Conservation (phyloP, 2,888 invertebrate genomes). For the Byasa hedistus region DNA sequence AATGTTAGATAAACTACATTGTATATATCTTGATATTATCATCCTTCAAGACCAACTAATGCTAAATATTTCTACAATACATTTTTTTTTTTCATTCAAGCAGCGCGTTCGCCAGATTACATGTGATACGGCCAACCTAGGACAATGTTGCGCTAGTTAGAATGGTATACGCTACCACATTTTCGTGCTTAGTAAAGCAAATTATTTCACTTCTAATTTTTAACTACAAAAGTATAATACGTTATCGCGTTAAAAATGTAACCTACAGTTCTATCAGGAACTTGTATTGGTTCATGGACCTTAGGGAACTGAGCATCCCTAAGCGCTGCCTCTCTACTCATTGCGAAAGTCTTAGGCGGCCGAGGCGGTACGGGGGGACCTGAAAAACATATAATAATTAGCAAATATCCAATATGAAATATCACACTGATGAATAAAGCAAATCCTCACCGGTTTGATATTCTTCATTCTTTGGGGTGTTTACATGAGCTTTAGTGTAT, state of each 20-base stretch:
- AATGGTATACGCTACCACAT: too few relatives aligned
- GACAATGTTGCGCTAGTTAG: too few relatives aligned
- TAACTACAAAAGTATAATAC: too few relatives aligned
- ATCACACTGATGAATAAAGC: neutral
- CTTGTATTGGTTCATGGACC: conserved; percentile 52
- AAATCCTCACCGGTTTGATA: conserved; percentile 51
- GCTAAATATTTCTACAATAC: too few relatives aligned
- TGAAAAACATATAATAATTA: conserved; percentile 35
- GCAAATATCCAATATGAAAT: conserved; percentile 2
- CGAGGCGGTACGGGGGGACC: conserved; percentile 84
- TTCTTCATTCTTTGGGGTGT: conserved; percentile 43
- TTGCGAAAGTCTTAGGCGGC: conserved; percentile 86
- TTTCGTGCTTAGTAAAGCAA: too few relatives aligned
- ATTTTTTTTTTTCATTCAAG: too few relatives aligned
- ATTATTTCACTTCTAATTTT: too few relatives aligned
- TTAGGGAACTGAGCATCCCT: conserved; percentile 55
- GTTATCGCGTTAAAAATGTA: neutral
- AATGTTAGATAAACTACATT: neutral
- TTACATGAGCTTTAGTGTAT: conserved; percentile 57
- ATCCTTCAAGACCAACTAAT: too few relatives aligned
- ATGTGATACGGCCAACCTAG: too few relatives aligned
- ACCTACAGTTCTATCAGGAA: conserved; percentile 49
- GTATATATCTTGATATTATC: too few relatives aligned
- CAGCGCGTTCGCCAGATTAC: too few relatives aligned
- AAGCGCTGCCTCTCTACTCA: conserved; percentile 47